Evolutionary conservation across 2,797 vertebrate species (phyloP).

Genomic region (Spea hammondii): DNA sequence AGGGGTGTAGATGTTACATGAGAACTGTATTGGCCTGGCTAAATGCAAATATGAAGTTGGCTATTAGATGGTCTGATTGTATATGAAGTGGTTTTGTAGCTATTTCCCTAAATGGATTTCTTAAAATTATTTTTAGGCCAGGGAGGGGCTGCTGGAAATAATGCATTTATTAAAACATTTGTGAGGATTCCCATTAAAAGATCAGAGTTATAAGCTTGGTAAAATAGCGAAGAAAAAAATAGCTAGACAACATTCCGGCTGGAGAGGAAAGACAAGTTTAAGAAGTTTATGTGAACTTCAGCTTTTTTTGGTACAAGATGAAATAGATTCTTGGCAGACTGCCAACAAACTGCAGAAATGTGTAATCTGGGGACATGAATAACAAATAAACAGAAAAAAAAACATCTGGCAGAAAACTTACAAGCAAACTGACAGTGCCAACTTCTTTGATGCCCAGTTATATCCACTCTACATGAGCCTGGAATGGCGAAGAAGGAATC

Average conservation of each 20-base stretch:
- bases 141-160: too few species aligned
- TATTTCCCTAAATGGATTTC: too few species aligned
- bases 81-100: too few species aligned
- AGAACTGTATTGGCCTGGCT: too few species aligned
- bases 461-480: background rate
- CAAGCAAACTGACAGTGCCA: background rate
- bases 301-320: conserved; percentile 17
- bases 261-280: background rate
- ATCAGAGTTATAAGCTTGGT: conserved; percentile 15
- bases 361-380: conserved; percentile 17
- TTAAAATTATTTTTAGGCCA: too few species aligned
- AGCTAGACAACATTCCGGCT: conserved; percentile 6
- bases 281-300: conserved; percentile 18
- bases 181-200: conserved; percentile 37
- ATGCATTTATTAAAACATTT: conserved; percentile 6
- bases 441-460: background rate
- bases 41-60: too few species aligned
- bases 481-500: too few species aligned
- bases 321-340: conserved; percentile 18
- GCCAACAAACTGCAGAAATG: conserved; percentile 25
- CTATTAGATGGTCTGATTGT: too few species aligned
- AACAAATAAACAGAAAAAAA: conserved; percentile 35
- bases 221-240: background rate
- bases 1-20: too few species aligned
- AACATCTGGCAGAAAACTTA: conserved; percentile 18